Conservation (phyloP, 2,113 vertebrate genomes). For the Copsychus sechellarum region DNA sequence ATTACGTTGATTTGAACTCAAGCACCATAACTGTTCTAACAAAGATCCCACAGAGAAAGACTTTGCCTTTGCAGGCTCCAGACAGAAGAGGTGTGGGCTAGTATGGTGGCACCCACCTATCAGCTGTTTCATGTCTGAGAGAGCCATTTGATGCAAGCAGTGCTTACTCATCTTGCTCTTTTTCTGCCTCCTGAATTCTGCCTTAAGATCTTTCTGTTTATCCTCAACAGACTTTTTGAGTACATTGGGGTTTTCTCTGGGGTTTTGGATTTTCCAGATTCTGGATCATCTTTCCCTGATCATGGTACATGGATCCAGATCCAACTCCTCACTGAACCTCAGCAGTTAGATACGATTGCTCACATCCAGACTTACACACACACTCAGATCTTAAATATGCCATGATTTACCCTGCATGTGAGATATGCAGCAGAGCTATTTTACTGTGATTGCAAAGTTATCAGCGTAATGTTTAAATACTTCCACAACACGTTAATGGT, state of each 20-base stretch:
- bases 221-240: not conserved
- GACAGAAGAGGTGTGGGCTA: not conserved
- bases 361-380: not conserved
- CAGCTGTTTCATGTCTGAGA: not conserved
- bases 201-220: not conserved
- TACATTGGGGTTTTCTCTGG: not conserved
- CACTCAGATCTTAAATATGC: not conserved
- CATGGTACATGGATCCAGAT: not conserved
- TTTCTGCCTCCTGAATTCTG: not conserved
- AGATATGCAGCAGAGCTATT: not conserved
- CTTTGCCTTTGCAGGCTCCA: not conserved
- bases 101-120: rapidly evolving
- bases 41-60: not conserved
- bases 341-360: not conserved
- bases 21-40: not conserved
- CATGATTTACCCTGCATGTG: not conserved
- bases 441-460: not conserved
- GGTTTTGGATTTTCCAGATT: not conserved
- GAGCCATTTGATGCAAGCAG: not conserved
- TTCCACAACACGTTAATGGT: not conserved
- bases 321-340: rapidly evolving
- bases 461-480: not conserved
- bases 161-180: not conserved
- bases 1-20: not conserved
- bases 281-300: not conserved